phyloP scores from a whole-genome alignment of 2,113 vertebrate genomes.

The Anas platyrhynchos region DNA sequence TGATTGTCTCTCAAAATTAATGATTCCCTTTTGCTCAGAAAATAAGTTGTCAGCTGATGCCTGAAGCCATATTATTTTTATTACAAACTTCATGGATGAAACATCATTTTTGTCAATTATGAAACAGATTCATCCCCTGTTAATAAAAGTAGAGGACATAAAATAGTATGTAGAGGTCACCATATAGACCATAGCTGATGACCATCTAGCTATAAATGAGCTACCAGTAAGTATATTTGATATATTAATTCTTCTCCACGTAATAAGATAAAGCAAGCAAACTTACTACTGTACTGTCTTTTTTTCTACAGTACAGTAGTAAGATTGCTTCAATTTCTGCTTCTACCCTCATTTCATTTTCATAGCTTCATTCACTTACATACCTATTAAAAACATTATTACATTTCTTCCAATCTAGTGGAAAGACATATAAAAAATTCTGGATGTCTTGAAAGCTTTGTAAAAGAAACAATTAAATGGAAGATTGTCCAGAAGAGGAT shows the following conservation, averaged over 20 bases:
- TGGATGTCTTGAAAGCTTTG: neutral
- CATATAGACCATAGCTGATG: neutral
- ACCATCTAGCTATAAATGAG: neutral
- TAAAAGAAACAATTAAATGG: conserved; percentile 42
- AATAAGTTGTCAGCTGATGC: conserved; percentile 17
- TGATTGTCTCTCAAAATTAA: conserved; percentile 50
- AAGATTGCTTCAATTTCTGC: conserved; percentile 7
- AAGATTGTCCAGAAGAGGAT: conserved; percentile 40
- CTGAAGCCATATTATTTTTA: conserved; percentile 17
- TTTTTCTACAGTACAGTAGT: neutral
- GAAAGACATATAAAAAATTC: neutral
- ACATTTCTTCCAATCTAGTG: conserved; percentile 15
- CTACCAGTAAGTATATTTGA: neutral
- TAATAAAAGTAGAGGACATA: neutral
- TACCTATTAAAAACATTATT: conserved; percentile 36
- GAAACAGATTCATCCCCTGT: neutral
- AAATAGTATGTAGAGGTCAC: neutral
- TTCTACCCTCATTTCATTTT: conserved; percentile 32
- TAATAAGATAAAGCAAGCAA: neutral
- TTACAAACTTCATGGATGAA: conserved; percentile 27
- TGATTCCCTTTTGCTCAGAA: neutral
- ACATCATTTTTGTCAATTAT: neutral
- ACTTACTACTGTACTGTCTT: neutral
- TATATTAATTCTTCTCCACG: conserved; percentile 8
- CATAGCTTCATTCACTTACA: conserved; percentile 3